Percentiles rank a stretch among this genome's conserved stretches.
Evolutionary conservation across 30 jellyfish, hydroid and myxozoan genomes (phyloP).

Genomic region (Calvadosia cruxmelitensis): DNA sequence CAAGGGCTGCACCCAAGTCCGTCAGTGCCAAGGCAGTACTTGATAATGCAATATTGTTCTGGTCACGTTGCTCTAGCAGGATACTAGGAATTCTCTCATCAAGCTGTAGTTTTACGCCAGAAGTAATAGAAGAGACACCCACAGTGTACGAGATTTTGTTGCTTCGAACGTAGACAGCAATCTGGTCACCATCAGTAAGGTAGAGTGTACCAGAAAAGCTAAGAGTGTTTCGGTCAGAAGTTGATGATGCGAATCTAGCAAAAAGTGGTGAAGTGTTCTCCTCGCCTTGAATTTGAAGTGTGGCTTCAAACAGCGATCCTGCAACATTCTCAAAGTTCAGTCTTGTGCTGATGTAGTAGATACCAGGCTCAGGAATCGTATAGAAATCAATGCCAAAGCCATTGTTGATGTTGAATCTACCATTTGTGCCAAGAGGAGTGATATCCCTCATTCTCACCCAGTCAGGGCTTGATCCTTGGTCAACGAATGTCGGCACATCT

Average conservation of each 20-base stretch:
- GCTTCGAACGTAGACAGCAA: constrained; percentile 36
- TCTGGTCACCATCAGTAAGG: constrained; percentile 53
- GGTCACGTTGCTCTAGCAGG: constrained; percentile 36
- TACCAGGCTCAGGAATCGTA: constrained; percentile 63
- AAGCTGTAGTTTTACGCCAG: constrained; percentile 60
- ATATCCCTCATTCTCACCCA: background rate
- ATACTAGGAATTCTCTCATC: constrained; percentile 77
- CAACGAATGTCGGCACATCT: background rate
- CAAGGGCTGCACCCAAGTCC: constrained; percentile 43
- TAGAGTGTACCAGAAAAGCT: constrained; percentile 68
- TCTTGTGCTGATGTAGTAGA: constrained; percentile 47
- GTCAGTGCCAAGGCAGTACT: constrained; percentile 8
- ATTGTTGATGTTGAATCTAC: background rate
- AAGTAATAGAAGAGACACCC: constrained; percentile 36
- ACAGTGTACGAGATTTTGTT: constrained; percentile 6
- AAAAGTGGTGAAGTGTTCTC: constrained; percentile 34
- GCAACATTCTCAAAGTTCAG: constrained; percentile 25
- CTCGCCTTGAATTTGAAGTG: constrained; percentile 47
- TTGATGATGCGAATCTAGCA: constrained; percentile 36
- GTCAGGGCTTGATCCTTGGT: background rate
- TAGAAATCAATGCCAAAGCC: constrained; percentile 1
- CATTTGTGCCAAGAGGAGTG: background rate
- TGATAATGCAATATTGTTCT: background rate
- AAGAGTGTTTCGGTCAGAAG: constrained; percentile 15
- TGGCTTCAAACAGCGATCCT: constrained; percentile 45